Base-by-base conservation (phyloP, 2,888 invertebrate species). In the Lepidochitona cinerea region DNA sequence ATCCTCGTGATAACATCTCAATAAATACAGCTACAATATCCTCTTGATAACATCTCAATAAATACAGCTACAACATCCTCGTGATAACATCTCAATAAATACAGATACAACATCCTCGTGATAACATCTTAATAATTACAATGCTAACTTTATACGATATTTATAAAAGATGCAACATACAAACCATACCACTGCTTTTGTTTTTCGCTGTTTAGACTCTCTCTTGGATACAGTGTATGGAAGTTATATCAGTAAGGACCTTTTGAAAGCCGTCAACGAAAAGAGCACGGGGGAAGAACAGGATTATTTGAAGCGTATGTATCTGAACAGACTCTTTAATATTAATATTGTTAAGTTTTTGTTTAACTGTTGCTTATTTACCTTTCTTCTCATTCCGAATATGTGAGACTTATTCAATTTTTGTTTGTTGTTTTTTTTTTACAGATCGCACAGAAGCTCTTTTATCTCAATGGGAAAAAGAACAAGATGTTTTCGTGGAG, bases 241-340 rank as follows among this genome's bases (percentile, higher is more conserved):
- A 7, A 49, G 49, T 49, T 49, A 49, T 23, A 23, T 49, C 49
- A 49, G 49, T 23, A 49, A 49, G 7, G 49, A 49, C 49, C 3
- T 49, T 49, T 1, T 49, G n/a, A 49, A 49, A 23, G 49, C 49
- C n/a, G 49, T 49, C 23, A 49, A 49, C 49, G 49, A 49, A 49
- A 49, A 59, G 14, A 32, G 5, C 59, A 32, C 12, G 23, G 59
- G 32, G 14, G 59, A 59, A 26, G 32, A 29, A 32, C 59, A 59
- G 59, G 59, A 59, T 14, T 59, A 59, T 59, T 59, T 59, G 59
- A 59, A 59, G 9, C 23, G 59, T 59, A 26, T 29, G 59, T 59
- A 49, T 49, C n/a, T 5, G 18, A 49, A 41, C 41, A 41, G 41
- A 41, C 18, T 18, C 18, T 18, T 41, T 41, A 12, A 9, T 41